These are phyloP conservation scores for Apodemus sylvaticus DNA, from an alignment of 2,113 vertebrate genomes.

Conservation along the genomic window DNA sequence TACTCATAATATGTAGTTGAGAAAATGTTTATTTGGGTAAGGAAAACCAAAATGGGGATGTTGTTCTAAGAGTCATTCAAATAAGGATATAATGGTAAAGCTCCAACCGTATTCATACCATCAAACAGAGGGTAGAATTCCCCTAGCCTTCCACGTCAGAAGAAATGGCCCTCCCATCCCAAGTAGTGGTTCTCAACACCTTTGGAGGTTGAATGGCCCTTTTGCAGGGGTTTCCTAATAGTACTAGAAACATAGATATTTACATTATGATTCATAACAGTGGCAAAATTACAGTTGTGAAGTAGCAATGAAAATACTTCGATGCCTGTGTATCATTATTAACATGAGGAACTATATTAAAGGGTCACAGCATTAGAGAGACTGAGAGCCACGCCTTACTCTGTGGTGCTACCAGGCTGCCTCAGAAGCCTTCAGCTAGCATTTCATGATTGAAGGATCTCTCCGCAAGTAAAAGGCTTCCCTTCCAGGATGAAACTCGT, in stretches of 20 bases:
- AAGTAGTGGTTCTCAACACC: neutral
- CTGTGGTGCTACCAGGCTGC: neutral
- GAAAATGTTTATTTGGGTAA: slow-evolving; percentile 29
- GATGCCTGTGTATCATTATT: neutral
- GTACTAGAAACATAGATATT: neutral
- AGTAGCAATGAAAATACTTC: neutral
- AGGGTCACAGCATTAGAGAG: neutral
- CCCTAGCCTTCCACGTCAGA: neutral
- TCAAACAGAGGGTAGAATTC: neutral
- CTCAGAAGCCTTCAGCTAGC: neutral
- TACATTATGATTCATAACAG: neutral
- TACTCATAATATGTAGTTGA: neutral
- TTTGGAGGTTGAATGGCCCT: neutral
- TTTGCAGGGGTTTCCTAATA: neutral
- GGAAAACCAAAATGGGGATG: slow-evolving; percentile 20
- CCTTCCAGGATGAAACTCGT: neutral
- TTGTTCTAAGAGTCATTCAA: neutral
- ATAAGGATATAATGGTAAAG: neutral
- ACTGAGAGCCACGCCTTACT: neutral
- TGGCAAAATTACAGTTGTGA: neutral
- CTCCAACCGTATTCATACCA: neutral
- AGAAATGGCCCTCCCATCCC: neutral
- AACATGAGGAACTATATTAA: neutral
- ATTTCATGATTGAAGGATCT: neutral
- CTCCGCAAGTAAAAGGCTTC: neutral